phyloP scores from a whole-genome alignment of 2,888 invertebrate species.

The Tupiocoris notatus region DNA sequence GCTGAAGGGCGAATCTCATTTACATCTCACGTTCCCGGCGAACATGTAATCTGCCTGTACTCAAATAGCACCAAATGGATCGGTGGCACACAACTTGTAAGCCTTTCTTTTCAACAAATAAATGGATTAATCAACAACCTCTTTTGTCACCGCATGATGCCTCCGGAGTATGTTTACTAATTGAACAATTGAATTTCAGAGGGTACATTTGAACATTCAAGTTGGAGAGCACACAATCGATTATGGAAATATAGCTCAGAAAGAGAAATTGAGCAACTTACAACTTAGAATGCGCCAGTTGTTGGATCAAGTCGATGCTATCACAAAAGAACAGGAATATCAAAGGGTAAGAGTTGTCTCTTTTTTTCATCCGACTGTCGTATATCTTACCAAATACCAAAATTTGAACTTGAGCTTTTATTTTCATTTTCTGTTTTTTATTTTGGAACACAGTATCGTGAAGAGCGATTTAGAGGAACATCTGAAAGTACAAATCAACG shows the following conservation, averaged over 20 bases:
- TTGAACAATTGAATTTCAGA: no score
- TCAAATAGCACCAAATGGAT: conserved; percentile 99
- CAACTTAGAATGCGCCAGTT: conserved; percentile 93
- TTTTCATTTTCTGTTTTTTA: no score
- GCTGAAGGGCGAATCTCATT: conserved; percentile 96
- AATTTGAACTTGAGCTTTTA: no score
- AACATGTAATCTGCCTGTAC: conserved; percentile 97
- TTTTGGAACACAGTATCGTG: conserved; percentile 90
- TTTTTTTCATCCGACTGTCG: no score
- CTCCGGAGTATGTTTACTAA: no score
- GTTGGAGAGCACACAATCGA: conserved; percentile 98
- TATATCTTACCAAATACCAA: no score
- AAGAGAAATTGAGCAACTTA: conserved; percentile 93
- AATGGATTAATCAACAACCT: no score
- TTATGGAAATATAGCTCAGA: conserved; percentile 95
- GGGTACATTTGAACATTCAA: conserved; percentile 95
- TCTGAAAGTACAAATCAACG: conserved; percentile 96
- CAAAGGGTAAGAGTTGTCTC: conserved; percentile 90
- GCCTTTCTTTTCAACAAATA: no score
- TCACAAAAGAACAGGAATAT: conserved; percentile 99
- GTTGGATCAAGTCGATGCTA: conserved; percentile 96
- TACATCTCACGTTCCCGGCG: conserved; percentile 94
- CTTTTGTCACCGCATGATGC: no score
- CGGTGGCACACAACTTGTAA: conserved; percentile 88
- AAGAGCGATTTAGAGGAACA: conserved; percentile 95